These are phyloP conservation scores for Ectemnius cavifrons DNA, from an alignment of 2,888 invertebrate species.

Conservation along the genomic window DNA sequence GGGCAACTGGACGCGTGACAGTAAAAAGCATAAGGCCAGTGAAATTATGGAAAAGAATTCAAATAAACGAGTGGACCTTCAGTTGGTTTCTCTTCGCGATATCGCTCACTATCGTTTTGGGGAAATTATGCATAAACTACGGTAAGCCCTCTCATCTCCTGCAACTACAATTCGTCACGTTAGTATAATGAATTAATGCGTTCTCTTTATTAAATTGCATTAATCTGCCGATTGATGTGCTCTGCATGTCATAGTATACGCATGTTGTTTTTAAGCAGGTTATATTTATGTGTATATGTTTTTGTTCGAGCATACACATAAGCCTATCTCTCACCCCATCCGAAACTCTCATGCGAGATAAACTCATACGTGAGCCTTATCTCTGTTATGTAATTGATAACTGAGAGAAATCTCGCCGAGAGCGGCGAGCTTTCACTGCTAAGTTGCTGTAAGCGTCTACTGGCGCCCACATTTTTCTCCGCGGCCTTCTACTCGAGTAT, in stretches of 20 bases:
- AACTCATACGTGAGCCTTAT: neutral
- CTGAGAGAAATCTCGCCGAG: neutral
- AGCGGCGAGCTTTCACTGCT: neutral
- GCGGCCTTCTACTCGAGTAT: no score
- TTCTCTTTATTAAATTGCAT: neutral
- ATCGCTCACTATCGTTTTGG: slow-evolving; percentile 62
- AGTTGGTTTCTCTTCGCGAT: slow-evolving; percentile 61
- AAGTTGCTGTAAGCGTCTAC: no score
- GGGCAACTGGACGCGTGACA: neutral
- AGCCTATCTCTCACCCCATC: neutral
- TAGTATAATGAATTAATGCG: neutral
- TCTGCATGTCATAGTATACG: slow-evolving; percentile 9
- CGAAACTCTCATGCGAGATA: neutral
- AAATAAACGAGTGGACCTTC: slow-evolving; percentile 67
- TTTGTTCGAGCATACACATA: neutral
- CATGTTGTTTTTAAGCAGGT: slow-evolving; percentile 5
- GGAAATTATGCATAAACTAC: slow-evolving; percentile 66
- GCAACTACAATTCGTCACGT: slow-evolving; percentile 2
- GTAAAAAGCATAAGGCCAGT: neutral
- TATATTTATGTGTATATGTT: neutral
- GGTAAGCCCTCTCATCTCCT: slow-evolving; percentile 55
- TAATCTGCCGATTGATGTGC: slow-evolving; percentile 16
- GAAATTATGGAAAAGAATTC: slow-evolving; percentile 51
- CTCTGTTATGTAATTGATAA: slow-evolving; percentile 13
- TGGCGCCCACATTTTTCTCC: no score